Evolutionary conservation across 2,888 invertebrate genomes (phyloP).

Genomic region (Nineta flava): DNA sequence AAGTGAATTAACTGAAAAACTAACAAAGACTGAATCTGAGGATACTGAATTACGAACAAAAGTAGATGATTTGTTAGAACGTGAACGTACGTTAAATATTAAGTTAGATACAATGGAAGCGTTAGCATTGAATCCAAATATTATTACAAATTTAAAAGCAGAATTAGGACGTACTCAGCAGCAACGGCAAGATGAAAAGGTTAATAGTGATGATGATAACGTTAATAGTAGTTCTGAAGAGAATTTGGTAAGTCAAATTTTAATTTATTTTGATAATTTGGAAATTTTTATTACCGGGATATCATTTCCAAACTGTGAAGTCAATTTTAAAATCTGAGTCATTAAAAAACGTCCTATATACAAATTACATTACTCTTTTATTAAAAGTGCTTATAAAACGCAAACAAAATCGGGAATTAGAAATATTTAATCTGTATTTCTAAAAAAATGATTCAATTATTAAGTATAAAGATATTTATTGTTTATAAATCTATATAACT

Average conservation of each 20-base stretch:
- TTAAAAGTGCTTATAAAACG: too few relatives aligned
- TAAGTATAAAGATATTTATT: too few relatives aligned
- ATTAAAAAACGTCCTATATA: too few relatives aligned
- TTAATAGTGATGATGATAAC: not conserved
- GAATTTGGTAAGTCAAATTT: not conserved
- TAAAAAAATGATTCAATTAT: too few relatives aligned
- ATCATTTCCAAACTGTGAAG: too few relatives aligned
- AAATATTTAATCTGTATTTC: too few relatives aligned
- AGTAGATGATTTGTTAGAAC: conserved; percentile 3
- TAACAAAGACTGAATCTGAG: conserved; percentile 1
- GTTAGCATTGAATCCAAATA: conserved; percentile 1
- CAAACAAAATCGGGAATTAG: too few relatives aligned
- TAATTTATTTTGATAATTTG: not conserved
- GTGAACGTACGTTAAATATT: not conserved
- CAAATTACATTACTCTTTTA: too few relatives aligned
- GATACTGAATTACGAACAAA: conserved; percentile 1
- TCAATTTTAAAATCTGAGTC: too few relatives aligned
- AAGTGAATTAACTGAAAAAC: conserved; percentile 1
- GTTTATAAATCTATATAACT: too few relatives aligned
- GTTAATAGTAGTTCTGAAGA: not conserved
- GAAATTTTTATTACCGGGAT: too few relatives aligned
- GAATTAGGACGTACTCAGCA: not conserved
- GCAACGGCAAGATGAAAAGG: not conserved
- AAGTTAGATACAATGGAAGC: conserved; percentile 2
- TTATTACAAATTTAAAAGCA: not conserved